A percentile compares a stretch with the other conserved stretches of the same genome.
These are phyloP conservation scores for Plebejus melissa DNA, from an alignment of 2,888 invertebrate genomes.

Conservation along the genomic window DNA sequence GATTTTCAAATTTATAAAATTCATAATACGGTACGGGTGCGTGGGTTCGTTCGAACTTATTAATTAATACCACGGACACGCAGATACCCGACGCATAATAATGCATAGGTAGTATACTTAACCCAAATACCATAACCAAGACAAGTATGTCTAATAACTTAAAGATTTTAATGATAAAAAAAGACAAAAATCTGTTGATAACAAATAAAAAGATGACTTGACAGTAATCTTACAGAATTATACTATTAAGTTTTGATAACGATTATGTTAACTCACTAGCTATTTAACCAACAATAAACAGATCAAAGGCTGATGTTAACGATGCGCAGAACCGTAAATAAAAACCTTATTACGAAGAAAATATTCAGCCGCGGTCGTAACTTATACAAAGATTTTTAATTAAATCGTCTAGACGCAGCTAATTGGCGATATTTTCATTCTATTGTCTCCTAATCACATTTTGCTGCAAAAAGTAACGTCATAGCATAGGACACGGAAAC, in stretches of 20 bases:
- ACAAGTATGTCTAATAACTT: too few relatives aligned
- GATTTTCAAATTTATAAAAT: too few relatives aligned
- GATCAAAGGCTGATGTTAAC: conserved; percentile 1
- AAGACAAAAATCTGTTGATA: background rate
- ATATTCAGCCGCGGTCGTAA: conserved; percentile 7
- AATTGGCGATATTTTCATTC: background rate
- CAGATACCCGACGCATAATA: too few relatives aligned
- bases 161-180: background rate
- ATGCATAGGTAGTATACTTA: too few relatives aligned
- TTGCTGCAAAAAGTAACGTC: conserved; percentile 8
- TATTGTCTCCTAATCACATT: conserved; percentile 14
- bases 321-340: background rate
- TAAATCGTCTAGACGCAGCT: conserved; percentile 15
- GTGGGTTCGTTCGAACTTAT: too few relatives aligned
- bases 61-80: too few relatives aligned
- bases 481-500: conserved; percentile 33
- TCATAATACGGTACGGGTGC: too few relatives aligned
- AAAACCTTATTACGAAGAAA: background rate
- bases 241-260: background rate
- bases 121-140: too few relatives aligned
- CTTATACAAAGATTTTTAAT: conserved; percentile 27
- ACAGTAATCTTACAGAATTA: background rate
- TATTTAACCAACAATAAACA: conserved; percentile 12
- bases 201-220: background rate
- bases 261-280: background rate